These are phyloP conservation scores for Typhlichthys eigenmanni DNA, from an alignment of 2,797 vertebrate genomes.

Conservation along the genomic window DNA sequence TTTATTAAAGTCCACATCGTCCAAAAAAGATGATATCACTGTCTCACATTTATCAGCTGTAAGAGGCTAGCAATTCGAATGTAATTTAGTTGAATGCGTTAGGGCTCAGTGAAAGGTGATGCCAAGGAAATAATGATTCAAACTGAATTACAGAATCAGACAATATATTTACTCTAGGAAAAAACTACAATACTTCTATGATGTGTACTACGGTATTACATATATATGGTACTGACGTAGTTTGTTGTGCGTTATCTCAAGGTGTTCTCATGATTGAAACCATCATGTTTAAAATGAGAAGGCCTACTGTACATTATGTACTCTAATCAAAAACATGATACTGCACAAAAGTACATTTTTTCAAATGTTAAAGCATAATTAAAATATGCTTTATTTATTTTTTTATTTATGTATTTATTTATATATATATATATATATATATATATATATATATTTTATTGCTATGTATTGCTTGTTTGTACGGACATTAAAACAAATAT, in stretches of 20 bases:
- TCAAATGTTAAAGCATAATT: no score
- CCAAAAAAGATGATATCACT: conserved; percentile 81
- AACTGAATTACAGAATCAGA: background rate
- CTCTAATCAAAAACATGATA: no score
- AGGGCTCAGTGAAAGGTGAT: conserved; percentile 62
- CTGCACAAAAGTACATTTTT: no score
- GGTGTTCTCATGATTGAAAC: no score
- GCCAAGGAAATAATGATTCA: conserved; percentile 53
- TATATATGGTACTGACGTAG: background rate
- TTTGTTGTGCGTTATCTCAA: background rate
- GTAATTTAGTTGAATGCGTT: conserved; percentile 75
- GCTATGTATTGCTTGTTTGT: background rate
- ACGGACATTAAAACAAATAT: no score
- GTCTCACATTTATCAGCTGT: conserved; percentile 79
- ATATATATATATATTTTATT: background rate
- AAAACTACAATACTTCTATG: no score
- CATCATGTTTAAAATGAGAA: no score
- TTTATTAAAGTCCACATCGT: conserved; percentile 89
- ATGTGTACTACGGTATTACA: no score
- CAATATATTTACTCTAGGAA: background rate
- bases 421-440: background rate
- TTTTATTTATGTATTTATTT: no score
- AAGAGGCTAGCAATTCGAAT: conserved; percentile 67
- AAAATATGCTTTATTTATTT: background rate
- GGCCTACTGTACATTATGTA: no score